phyloP scores from a whole-genome alignment of 1,140 invertebrate genomes.

The Saccostrea cuccullata region DNA sequence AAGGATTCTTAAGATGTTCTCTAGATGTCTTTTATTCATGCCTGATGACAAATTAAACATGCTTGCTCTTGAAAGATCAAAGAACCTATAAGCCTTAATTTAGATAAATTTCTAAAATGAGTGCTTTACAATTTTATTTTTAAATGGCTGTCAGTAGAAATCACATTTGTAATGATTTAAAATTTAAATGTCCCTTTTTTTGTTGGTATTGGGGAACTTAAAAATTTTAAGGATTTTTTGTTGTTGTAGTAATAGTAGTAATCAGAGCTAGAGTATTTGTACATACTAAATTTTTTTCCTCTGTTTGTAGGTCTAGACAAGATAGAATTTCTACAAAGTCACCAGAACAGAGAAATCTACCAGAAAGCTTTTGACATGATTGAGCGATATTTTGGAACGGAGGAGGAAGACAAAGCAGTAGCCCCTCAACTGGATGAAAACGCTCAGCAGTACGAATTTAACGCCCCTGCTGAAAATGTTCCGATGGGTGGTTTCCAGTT shows the following conservation, averaged over 20 bases:
- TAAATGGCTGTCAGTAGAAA: no score
- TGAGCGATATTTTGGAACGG: slow-evolving; percentile 96
- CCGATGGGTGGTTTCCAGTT: slow-evolving; percentile 75
- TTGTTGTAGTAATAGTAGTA: no score
- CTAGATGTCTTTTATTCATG: not conserved
- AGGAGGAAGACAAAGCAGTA: slow-evolving; percentile 87
- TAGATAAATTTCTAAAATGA: no score
- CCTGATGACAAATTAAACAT: no score
- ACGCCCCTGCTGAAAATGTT: slow-evolving; percentile 69
- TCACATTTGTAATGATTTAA: no score
- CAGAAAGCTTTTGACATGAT: slow-evolving; percentile 98
- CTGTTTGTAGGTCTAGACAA: slow-evolving; percentile 89
- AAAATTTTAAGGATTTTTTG: no score
- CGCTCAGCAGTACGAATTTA: slow-evolving; percentile 84
- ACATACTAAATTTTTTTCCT: not conserved
- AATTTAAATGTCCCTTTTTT: no score
- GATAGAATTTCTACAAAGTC: slow-evolving; percentile 96
- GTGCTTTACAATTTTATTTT: no score
- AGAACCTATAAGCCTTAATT: no score
- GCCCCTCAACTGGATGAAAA: slow-evolving; percentile 88
- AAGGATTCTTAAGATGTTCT: slow-evolving; percentile 37
- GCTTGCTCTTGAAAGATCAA: no score
- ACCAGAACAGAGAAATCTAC: slow-evolving; percentile 99
- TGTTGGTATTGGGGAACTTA: no score
- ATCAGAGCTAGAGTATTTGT: not conserved